Evolutionary conservation across 1,140 invertebrate genomes (phyloP).

Genomic region (Drosophila quadrilineata): DNA sequence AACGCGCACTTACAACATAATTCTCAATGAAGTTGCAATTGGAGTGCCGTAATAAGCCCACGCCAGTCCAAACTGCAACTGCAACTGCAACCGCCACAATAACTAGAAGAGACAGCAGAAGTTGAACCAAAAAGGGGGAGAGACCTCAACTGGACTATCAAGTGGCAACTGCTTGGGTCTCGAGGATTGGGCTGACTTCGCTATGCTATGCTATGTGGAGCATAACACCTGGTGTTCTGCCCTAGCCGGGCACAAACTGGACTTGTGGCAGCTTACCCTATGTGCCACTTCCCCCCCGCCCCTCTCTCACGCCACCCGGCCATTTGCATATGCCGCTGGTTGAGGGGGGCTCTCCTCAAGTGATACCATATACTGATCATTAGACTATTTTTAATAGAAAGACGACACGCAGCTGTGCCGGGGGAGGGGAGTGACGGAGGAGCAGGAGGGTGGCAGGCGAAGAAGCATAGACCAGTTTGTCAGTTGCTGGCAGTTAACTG

Average conservation of each 20-base stretch:
- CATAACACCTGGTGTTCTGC: constrained; percentile 65
- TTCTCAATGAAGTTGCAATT: constrained; percentile 52
- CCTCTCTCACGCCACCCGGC: not conserved
- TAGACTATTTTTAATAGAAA: constrained; percentile 78
- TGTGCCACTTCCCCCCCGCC: not conserved
- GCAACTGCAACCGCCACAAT: constrained; percentile 1
- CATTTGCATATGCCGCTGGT: constrained; percentile 38
- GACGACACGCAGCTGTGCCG: no score
- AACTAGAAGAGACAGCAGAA: constrained; percentile 2
- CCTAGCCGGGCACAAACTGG: constrained; percentile 61
- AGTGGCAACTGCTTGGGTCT: constrained; percentile 35
- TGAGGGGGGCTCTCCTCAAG: not conserved
- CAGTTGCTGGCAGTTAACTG: constrained; percentile 28
- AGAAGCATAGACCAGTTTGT: constrained; percentile 43
- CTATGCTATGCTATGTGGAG: constrained; percentile 39
- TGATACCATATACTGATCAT: constrained; percentile 51
- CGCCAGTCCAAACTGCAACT: constrained; percentile 23
- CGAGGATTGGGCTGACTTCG: no score
- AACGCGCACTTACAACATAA: no score
- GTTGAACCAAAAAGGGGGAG: not conserved
- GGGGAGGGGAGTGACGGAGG: not conserved
- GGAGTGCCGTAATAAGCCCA: constrained; percentile 61
- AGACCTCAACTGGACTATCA: constrained; percentile 47
- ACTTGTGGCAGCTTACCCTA: no score
- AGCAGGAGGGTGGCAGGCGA: not conserved